Base-by-base conservation (phyloP, 2,797 vertebrate genomes). In the Trichosurus vulpecula region DNA sequence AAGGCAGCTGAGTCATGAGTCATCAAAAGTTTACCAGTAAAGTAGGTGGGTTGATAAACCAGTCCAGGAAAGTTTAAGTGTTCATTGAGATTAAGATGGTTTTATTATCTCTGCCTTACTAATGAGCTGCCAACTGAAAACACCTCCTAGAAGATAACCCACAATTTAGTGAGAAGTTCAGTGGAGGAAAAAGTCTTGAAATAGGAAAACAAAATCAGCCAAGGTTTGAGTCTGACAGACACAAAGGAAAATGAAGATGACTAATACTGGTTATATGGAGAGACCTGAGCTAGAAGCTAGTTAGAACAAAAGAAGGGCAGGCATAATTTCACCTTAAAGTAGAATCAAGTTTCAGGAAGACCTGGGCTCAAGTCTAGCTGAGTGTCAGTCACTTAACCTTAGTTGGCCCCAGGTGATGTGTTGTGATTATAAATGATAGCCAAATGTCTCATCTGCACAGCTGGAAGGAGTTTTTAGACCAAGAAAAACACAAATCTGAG, bases 311-410 rank as follows among this genome's bases (percentile, higher is more conserved):
- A 27, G 66, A 81, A 47, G n/a, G 8, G 14, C 41, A 25, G 74
- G 16, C 41, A 22, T 87, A 87, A 87, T 27, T 87, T 27, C 9
- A 87, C 22, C 22, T 51, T 25, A 87, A 27, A 11, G 9, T 87
- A 47, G 22, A 87, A 87, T 27, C 9, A 51, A 51, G 41, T 87
- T 87, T 87, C 41, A 51, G 74, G 25, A 87, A 87, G 41, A 87
- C 2, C 0, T 47, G 10, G 3, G 22, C 10, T 3, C 9, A 11
- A 9, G n/a, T 47, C 8, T 25, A 47, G 22, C 1, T 41, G 0
- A 0, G 22, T 51, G 2, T 47, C 19, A 87, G 9, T 87, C 22
- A 87, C 22, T 87, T 51, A 87, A 47, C 74, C 2, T 27, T 25
- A 27, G 22, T 87, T 87, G 41, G 31, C 41, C 41, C 10, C 9